These are phyloP conservation scores for Macropis europaea DNA, from an alignment of 2,888 invertebrate species.

Conservation along the genomic window DNA sequence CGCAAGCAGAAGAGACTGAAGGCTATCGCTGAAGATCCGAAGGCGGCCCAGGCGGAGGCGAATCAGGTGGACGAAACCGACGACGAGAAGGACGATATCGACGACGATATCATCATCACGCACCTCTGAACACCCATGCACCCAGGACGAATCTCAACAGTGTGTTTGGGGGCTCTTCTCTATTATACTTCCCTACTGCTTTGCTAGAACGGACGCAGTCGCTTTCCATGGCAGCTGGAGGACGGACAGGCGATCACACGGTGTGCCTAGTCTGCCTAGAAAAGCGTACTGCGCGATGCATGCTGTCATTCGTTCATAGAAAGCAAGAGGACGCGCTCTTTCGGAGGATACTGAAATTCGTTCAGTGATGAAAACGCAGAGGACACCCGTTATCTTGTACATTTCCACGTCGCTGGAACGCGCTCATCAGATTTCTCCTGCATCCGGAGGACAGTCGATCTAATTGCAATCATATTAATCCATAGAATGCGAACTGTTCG, in stretches of 20 bases:
- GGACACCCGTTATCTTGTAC: too few species aligned
- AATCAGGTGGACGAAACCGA: constrained; percentile 88
- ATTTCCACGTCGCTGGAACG: too few species aligned
- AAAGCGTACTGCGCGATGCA: background rate
- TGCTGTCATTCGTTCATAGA: background rate
- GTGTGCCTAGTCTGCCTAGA: background rate
- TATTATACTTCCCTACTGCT: constrained; percentile 16
- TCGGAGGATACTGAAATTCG: too few species aligned
- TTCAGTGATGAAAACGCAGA: background rate
- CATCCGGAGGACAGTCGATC: too few species aligned
- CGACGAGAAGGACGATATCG: constrained; percentile 92
- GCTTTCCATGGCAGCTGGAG: background rate
- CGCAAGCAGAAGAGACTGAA: constrained; percentile 89
- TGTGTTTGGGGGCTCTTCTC: constrained; percentile 22
- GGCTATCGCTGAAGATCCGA: constrained; percentile 86
- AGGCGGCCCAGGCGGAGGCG: constrained; percentile 84
- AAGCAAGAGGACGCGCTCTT: constrained; percentile 3
- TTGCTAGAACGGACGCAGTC: background rate
- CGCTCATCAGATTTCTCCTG: too few species aligned
- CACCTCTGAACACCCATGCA: constrained; percentile 83
- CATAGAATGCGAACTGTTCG: too few species aligned
- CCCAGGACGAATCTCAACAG: constrained; percentile 17
- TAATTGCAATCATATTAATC: too few species aligned
- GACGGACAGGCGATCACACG: background rate
- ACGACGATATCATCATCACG: constrained; percentile 93